phyloP scores from a whole-genome alignment of 2,113 vertebrate species.

The Paramormyrops kingsleyae region DNA sequence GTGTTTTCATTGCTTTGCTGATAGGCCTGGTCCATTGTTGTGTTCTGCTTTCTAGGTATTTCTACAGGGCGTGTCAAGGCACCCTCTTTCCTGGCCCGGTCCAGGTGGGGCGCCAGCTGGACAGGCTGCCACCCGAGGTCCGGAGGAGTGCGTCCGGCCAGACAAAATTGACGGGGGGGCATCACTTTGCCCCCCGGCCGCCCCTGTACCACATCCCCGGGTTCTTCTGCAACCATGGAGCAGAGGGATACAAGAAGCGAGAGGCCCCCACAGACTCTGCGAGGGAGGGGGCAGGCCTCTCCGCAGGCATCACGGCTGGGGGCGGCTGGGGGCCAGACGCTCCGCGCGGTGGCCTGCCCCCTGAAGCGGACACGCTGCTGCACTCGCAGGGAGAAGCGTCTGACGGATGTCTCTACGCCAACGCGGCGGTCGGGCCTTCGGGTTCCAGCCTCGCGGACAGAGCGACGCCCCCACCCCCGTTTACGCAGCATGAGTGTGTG shows the following conservation, averaged over 20 bases:
- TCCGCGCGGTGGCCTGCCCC: background rate
- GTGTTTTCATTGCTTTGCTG: background rate
- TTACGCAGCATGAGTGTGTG: slow-evolving; percentile 49
- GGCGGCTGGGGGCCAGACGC: background rate
- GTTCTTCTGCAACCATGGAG: slow-evolving; percentile 31
- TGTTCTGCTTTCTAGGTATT: slow-evolving; percentile 64
- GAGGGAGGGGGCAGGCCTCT: slow-evolving; percentile 29
- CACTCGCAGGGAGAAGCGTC: background rate
- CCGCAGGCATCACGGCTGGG: background rate
- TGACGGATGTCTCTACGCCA: slow-evolving; percentile 23
- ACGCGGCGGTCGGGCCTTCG: slow-evolving; percentile 36
- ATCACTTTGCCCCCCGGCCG: slow-evolving; percentile 30
- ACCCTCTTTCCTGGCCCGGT: slow-evolving; percentile 79
- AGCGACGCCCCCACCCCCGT: slow-evolving; percentile 67
- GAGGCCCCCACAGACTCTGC: slow-evolving; percentile 15
- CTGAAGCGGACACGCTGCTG: slow-evolving; percentile 41
- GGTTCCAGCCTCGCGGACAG: slow-evolving; percentile 55
- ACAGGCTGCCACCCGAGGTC: slow-evolving; percentile 54
- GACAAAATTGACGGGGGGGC: slow-evolving; percentile 37
- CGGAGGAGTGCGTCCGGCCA: slow-evolving; percentile 56
- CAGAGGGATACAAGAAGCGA: slow-evolving; percentile 29
- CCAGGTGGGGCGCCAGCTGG: slow-evolving; percentile 78
- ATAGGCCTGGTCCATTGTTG: slow-evolving; percentile 22
- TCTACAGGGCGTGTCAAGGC: slow-evolving; percentile 83
- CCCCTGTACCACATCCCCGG: slow-evolving; percentile 43